Evolutionary conservation across 2,888 invertebrate genomes (phyloP), one percentile per base, ranked within the genome.

Genomic region (Hetaerina titia): DNA sequence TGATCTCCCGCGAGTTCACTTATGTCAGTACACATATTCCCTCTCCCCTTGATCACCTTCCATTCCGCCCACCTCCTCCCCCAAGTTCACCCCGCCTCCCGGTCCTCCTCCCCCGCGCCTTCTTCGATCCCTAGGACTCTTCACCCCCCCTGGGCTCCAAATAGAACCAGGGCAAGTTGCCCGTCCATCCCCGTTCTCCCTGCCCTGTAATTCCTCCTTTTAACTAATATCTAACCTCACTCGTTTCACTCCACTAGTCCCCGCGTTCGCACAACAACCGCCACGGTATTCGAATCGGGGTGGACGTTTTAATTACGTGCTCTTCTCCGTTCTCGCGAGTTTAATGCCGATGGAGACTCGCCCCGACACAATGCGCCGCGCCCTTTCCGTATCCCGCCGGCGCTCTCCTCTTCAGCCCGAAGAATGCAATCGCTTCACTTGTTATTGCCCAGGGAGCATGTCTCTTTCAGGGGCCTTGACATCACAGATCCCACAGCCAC

Each of bases 141-240:
- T 22, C 64, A 45, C 90, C 31, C 57, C 64, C 60, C 92, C 63
- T 22, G 92, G 69, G 11, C 92, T 74, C 92, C 69, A 92, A 92
- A 92, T 92, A 92, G 92, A 74, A 92, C 15, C 69, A 92, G 92
- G 92, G 92, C 92, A 92, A 92, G 64, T 69, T 92, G 92, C 92
- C 92, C 92, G 56, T 19, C 22, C 69, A 74, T 56, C 56, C 92
- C 89, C 56, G 31, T 90, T 63, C 64, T 90, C 90, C 63, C 25
- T 13, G 19, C 63, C n/a, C 90, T 15, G 63, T 25, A 63, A 60
- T 63, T 31, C 45, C 45, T 64, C 63, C 90, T 90, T 90, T 31
- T 57, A 69, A 92, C 92, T 17, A 74, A 56, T 69, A 92, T 69
- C 69, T 69, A 69, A 13, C n/a, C 92, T 22, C 64, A 19, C 90